Conservation (phyloP, 30 jellyfish, hydroid and myxozoan species). For the Chironex yamaguchii region DNA sequence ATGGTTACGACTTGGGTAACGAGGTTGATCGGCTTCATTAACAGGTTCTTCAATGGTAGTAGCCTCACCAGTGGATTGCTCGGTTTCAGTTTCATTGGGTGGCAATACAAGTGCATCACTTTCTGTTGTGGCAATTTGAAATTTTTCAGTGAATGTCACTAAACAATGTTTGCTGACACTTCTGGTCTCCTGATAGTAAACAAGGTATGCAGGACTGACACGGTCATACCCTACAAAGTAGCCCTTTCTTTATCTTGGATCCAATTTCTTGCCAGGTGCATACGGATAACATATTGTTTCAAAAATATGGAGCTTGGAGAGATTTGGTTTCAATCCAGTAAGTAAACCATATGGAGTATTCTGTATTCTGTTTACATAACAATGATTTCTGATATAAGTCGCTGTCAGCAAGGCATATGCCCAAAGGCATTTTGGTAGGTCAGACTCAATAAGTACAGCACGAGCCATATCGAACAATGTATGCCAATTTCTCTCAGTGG, state of each 20-base stretch:
- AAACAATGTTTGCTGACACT: constrained; percentile 12
- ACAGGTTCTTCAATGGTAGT: too few species aligned
- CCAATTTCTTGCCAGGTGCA: constrained; percentile 36
- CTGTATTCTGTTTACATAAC: constrained; percentile 46
- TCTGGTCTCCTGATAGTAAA: constrained; percentile 12
- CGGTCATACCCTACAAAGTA: constrained; percentile 62
- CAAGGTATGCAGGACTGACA: constrained; percentile 59
- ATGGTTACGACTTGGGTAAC: too few species aligned
- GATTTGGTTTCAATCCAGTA: constrained; percentile 64
- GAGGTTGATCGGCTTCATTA: too few species aligned
- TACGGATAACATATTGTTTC: constrained; percentile 67
- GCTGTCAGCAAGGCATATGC: constrained; percentile 53
- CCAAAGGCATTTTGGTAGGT: constrained; percentile 38
- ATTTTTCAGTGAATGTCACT: constrained; percentile 44
- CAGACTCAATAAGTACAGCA: constrained; percentile 50
- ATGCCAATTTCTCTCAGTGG: constrained; percentile 83
- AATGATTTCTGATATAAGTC: constrained; percentile 64
- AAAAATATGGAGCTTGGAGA: constrained; percentile 51
- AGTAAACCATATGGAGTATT: constrained; percentile 60
- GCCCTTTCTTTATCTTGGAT: constrained; percentile 25
- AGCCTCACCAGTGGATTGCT: too few species aligned
- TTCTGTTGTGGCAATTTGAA: too few species aligned
- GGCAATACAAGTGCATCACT: too few species aligned
- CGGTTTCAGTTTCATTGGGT: too few species aligned
- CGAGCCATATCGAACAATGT: constrained; percentile 81